phyloP scores from a whole-genome alignment of 2,113 vertebrate genomes.

The Candoia aspera region DNA sequence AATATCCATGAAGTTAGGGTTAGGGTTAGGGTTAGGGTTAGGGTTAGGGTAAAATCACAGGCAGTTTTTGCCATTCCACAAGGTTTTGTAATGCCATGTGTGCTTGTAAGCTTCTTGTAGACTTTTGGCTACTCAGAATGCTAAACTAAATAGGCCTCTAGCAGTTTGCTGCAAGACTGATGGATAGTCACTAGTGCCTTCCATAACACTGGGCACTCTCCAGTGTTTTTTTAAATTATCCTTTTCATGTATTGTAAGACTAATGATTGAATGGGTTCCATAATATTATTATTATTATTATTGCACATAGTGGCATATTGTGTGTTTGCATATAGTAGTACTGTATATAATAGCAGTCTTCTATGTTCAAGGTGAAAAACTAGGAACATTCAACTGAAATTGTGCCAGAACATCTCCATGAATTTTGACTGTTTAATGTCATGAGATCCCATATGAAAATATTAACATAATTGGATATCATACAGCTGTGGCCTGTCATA shows the following conservation, averaged over 20 bases:
- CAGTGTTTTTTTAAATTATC: too few relatives aligned
- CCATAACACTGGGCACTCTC: not conserved
- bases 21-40: too few relatives aligned
- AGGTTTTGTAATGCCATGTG: too few relatives aligned
- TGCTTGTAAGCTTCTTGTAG: not conserved
- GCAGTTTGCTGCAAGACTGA: not conserved
- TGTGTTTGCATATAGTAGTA: not conserved
- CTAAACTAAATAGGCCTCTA: not conserved
- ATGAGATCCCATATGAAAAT: conserved; percentile 65
- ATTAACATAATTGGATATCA: conserved; percentile 62
- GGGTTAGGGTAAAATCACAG: too few relatives aligned
- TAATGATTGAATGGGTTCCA: not conserved
- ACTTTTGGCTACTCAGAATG: not conserved
- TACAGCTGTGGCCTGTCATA: conserved; percentile 67
- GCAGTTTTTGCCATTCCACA: not conserved
- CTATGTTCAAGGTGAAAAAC: conserved; percentile 61
- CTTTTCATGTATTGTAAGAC: not conserved
- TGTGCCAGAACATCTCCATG: conserved; percentile 63
- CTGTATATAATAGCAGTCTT: conserved; percentile 38
- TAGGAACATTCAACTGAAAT: conserved; percentile 63
- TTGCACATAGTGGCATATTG: too few relatives aligned
- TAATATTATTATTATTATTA: too few relatives aligned
- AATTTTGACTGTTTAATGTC: conserved; percentile 66
- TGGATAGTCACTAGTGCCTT: not conserved
- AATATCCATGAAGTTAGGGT: not conserved